Evolutionary conservation across 2,888 invertebrate genomes (phyloP).

Genomic region (Sarcophaga variegata): DNA sequence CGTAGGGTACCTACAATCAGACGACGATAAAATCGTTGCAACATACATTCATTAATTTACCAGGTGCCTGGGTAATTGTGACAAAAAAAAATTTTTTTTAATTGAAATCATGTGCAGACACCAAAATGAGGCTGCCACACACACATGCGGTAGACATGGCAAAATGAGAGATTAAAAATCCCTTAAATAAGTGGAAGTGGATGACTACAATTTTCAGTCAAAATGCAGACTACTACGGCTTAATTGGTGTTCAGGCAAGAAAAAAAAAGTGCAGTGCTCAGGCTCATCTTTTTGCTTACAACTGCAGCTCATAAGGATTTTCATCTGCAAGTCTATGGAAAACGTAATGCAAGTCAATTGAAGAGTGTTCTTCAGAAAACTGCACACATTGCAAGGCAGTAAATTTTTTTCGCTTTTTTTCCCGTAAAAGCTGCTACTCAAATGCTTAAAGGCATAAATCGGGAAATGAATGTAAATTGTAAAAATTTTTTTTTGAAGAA

Average conservation of each 20-base stretch:
- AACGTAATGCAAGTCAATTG: background rate
- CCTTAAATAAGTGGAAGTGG: background rate
- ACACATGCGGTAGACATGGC: background rate
- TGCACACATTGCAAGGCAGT: background rate
- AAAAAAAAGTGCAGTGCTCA: too few species aligned
- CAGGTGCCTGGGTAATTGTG: background rate
- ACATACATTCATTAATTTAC: background rate
- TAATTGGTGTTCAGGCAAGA: background rate
- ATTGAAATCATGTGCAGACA: conserved; percentile 11
- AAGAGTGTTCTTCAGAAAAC: background rate
- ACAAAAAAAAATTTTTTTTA: background rate
- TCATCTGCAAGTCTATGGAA: background rate
- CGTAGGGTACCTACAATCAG: background rate
- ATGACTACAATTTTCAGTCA: background rate
- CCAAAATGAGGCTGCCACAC: background rate
- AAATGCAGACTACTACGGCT: background rate
- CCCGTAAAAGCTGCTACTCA: background rate
- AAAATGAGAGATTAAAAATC: conserved; percentile 4
- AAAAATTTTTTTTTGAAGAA: too few species aligned
- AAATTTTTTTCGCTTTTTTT: background rate
- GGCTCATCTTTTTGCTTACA: background rate
- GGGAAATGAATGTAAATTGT: background rate
- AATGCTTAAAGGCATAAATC: conserved; percentile 13
- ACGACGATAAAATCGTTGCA: background rate
- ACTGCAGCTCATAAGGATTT: background rate